These are phyloP conservation scores for Tapirus indicus DNA, from an alignment of 2,797 vertebrate species.

Conservation along the genomic window DNA sequence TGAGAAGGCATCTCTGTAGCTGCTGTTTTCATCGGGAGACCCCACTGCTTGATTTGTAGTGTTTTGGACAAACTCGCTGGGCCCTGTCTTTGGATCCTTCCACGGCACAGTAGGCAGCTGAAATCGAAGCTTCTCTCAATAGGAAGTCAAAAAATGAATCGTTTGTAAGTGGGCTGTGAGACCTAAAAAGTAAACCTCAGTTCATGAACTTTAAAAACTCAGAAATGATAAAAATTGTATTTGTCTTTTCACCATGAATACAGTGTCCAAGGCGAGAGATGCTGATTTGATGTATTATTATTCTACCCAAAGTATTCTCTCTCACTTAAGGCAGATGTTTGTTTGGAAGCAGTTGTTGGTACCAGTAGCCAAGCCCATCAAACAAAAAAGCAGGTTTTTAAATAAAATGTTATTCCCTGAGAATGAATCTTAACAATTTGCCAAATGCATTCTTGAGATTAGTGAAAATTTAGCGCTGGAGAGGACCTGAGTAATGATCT, in stretches of 20 bases:
- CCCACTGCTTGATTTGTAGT: background rate
- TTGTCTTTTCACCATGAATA: constrained; percentile 20
- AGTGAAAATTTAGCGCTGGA: background rate
- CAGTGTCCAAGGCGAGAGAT: background rate
- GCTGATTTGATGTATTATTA: background rate
- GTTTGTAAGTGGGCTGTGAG: background rate
- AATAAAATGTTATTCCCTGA: background rate
- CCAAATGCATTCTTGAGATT: background rate
- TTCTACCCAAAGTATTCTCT: background rate
- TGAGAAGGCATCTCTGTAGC: background rate
- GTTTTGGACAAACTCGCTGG: background rate
- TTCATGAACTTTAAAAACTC: constrained; percentile 3
- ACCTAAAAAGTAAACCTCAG: background rate
- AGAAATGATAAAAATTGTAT: background rate
- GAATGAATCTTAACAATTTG: background rate
- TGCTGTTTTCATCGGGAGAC: background rate
- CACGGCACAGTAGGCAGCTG: background rate
- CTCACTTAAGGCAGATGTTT: background rate
- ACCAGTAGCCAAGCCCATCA: background rate
- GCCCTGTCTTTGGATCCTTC: background rate
- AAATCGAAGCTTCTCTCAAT: background rate
- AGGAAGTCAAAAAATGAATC: background rate
- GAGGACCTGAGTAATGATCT: too few relatives aligned
- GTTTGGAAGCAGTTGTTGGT: background rate
- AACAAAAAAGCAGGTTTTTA: background rate